A percentile compares a stretch with the other conserved stretches of the same genome.
phyloP scores from a whole-genome alignment of 2,113 vertebrate species.

The Micronycteris hirsuta region DNA sequence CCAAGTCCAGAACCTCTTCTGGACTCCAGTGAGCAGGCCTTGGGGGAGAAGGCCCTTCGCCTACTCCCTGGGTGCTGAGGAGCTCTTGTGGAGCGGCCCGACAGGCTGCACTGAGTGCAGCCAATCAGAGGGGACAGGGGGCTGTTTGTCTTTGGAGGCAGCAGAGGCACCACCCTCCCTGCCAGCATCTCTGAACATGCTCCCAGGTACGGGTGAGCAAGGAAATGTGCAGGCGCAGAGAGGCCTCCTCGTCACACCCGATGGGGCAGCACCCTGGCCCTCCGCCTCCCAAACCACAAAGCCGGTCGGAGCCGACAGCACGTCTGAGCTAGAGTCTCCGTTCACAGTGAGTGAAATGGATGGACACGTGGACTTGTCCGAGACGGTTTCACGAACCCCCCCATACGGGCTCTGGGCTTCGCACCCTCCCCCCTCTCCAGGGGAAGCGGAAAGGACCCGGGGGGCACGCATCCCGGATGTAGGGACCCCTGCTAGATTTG shows the following conservation, averaged over 20 bases:
- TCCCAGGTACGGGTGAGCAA: background rate
- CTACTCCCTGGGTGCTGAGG: background rate
- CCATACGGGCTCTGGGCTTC: background rate
- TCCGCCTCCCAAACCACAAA: background rate
- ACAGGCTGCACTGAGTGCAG: background rate
- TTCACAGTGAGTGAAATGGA: background rate
- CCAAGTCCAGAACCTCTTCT: background rate
- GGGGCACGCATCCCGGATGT: background rate
- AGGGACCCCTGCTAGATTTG: background rate
- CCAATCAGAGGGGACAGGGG: background rate
- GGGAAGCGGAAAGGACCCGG: background rate
- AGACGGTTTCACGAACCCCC: background rate
- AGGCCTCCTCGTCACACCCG: background rate
- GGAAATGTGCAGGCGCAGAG: background rate
- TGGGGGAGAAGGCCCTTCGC: background rate
- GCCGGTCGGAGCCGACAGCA: background rate
- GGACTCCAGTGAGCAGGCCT: background rate
- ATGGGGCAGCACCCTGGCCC: background rate
- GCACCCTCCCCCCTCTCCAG: background rate
- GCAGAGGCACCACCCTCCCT: background rate
- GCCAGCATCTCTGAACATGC: rapidly evolving
- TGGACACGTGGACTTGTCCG: background rate
- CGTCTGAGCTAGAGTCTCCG: background rate
- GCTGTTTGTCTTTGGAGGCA: background rate
- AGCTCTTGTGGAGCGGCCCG: background rate